Percentiles rank a stretch among this genome's conserved stretches.
phyloP scores from a whole-genome alignment of 1,140 invertebrate genomes.

The Harlomillsia oculata region DNA sequence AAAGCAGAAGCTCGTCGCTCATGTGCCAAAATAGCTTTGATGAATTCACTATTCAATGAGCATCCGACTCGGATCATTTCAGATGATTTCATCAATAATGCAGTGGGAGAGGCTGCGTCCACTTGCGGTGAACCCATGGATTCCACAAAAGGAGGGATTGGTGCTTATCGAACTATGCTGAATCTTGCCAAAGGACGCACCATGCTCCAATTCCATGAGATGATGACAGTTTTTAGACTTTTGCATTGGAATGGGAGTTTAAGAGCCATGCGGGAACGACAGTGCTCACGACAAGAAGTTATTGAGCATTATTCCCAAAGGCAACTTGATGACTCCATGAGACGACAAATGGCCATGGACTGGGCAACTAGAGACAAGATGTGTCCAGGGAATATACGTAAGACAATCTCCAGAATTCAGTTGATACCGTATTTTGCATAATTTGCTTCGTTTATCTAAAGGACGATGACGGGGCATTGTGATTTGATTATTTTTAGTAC shows the following conservation, averaged over 20 bases:
- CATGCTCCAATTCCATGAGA: slow-evolving; percentile 91
- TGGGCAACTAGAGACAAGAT: slow-evolving; percentile 65
- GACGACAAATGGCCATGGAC: slow-evolving; percentile 88
- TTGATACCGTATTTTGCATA: too few species aligned
- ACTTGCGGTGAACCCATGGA: slow-evolving; percentile 45
- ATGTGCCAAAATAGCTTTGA: slow-evolving; percentile 87
- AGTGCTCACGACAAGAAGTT: slow-evolving; percentile 73
- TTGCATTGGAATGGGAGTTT: slow-evolving; percentile 92
- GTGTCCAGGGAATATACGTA: slow-evolving; percentile 11
- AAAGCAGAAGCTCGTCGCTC: slow-evolving; percentile 87
- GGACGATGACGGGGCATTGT: not conserved
- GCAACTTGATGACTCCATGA: slow-evolving; percentile 81
- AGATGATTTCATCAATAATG: slow-evolving; percentile 88
- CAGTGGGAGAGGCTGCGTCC: slow-evolving; percentile 65
- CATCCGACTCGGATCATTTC: slow-evolving; percentile 85
- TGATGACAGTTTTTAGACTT: slow-evolving; percentile 93
- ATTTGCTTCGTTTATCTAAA: too few species aligned
- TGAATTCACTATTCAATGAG: slow-evolving; percentile 95
- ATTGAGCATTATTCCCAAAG: slow-evolving; percentile 89
- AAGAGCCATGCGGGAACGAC: slow-evolving; percentile 75
- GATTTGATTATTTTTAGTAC: slow-evolving; percentile 47
- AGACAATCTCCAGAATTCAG: not conserved
- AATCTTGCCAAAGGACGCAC: slow-evolving; percentile 85
- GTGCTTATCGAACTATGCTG: slow-evolving; percentile 88
- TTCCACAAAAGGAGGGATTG: slow-evolving; percentile 70